Conservation (phyloP, 2,797 vertebrate genomes). For the Coendou prehensilis region DNA sequence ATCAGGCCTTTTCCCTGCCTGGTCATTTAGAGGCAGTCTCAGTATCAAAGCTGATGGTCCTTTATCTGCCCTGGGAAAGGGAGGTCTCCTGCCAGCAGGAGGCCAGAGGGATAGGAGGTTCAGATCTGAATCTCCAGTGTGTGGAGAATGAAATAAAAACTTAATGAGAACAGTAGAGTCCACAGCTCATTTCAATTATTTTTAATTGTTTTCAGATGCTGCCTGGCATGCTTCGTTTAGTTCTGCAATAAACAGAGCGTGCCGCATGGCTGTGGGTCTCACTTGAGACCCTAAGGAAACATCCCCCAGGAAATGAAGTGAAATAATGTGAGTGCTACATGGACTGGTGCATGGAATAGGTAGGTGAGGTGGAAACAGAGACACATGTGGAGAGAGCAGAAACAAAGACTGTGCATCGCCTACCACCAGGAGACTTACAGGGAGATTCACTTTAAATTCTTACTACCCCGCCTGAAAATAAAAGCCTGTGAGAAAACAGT, state of each 20-base stretch:
- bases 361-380: conserved; percentile 63
- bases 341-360: conserved; percentile 45
- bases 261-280: conserved; percentile 63
- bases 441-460: conserved; percentile 8
- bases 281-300: conserved; percentile 79
- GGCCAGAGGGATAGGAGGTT: conserved; percentile 34
- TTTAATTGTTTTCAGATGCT: conserved; percentile 91
- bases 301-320: conserved; percentile 81
- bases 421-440: not conserved
- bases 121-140: conserved; percentile 71
- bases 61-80: conserved; percentile 38
- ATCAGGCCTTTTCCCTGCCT: conserved; percentile 53
- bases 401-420: not conserved
- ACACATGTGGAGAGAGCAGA: conserved; percentile 33
- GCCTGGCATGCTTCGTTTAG: conserved; percentile 88
- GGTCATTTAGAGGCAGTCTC: not conserved
- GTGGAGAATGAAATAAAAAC: conserved; percentile 79
- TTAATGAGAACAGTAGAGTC: conserved; percentile 84
- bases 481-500: not conserved
- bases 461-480: not conserved
- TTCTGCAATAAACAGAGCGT: conserved; percentile 86
- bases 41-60: not conserved
- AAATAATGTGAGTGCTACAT: conserved; percentile 73
- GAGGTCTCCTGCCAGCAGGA: conserved; percentile 59
- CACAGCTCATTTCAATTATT: conserved; percentile 86